These are phyloP conservation scores for Benthosema pterotum DNA, from an alignment of 2,797 vertebrate species.

Conservation along the genomic window DNA sequence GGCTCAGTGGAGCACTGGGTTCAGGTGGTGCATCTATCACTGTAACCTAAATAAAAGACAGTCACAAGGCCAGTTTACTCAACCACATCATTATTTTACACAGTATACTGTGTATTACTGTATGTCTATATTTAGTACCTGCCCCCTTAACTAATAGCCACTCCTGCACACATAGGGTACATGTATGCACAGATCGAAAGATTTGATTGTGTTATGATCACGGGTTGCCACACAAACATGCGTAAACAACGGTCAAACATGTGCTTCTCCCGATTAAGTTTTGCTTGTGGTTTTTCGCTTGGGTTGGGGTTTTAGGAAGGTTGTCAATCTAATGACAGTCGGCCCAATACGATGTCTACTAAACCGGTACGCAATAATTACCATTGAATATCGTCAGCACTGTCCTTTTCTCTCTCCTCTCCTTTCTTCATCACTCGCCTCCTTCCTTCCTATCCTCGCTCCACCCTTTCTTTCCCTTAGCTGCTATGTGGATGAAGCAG, in stretches of 20 bases:
- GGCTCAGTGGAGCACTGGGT: slow-evolving; percentile 3
- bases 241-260: too few species aligned
- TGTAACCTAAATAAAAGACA: slow-evolving; percentile 8
- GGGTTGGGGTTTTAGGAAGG: too few species aligned
- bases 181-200: neutral
- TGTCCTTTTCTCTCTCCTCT: slow-evolving; percentile 10
- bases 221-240: too few species aligned
- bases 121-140: neutral
- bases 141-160: neutral
- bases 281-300: too few species aligned
- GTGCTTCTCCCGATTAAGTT: too few species aligned
- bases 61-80: slow-evolving; percentile 2
- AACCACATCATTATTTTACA: slow-evolving; percentile 7
- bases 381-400: neutral
- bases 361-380: too few species aligned
- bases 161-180: neutral
- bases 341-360: too few species aligned
- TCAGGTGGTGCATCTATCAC: slow-evolving; percentile 19
- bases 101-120: slow-evolving; percentile 6
- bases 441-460: slow-evolving; percentile 41
- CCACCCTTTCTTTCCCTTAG: slow-evolving; percentile 47
- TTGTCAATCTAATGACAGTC: too few species aligned
- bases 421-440: slow-evolving; percentile 7
- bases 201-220: too few species aligned
- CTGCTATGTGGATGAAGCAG: slow-evolving; percentile 64